Percentiles rank a stretch among this genome's conserved stretches.
phyloP scores from a whole-genome alignment of 2,113 vertebrate genomes.

The Tachuris rubrigastra region DNA sequence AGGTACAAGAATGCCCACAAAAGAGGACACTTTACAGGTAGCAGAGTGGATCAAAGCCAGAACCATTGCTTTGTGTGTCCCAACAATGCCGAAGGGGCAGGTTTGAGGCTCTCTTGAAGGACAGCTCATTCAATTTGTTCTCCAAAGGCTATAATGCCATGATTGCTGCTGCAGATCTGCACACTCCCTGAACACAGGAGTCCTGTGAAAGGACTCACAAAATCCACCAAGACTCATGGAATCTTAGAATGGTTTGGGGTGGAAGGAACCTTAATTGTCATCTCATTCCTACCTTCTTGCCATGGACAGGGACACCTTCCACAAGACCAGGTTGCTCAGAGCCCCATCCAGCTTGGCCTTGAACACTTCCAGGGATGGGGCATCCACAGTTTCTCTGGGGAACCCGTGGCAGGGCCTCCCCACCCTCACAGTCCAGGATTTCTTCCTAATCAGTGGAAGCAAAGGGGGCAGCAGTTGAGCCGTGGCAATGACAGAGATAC shows the following conservation, averaged over 20 bases:
- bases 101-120: conserved; percentile 25
- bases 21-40: conserved; percentile 69
- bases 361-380: not conserved
- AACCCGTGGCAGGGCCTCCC: not conserved
- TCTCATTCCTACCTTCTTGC: not conserved
- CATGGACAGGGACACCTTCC: not conserved
- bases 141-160: not conserved
- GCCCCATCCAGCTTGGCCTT: not conserved
- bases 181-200: rapidly evolving
- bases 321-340: not conserved
- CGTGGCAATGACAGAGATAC: rapidly evolving
- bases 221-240: not conserved
- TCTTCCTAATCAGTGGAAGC: not conserved
- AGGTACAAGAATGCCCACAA: conserved; percentile 72
- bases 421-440: not conserved
- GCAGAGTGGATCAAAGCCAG: conserved; percentile 61
- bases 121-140: conserved; percentile 45
- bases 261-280: too few relatives aligned
- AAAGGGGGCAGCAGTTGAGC: not conserved
- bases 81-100: not conserved
- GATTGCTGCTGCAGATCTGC: not conserved
- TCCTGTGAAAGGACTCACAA: not conserved
- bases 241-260: not conserved
- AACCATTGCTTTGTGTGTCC: conserved; percentile 13
- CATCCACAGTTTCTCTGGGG: rapidly evolving